Base-by-base conservation (phyloP, 2,113 vertebrate genomes). In the Gymnarchus niloticus region DNA sequence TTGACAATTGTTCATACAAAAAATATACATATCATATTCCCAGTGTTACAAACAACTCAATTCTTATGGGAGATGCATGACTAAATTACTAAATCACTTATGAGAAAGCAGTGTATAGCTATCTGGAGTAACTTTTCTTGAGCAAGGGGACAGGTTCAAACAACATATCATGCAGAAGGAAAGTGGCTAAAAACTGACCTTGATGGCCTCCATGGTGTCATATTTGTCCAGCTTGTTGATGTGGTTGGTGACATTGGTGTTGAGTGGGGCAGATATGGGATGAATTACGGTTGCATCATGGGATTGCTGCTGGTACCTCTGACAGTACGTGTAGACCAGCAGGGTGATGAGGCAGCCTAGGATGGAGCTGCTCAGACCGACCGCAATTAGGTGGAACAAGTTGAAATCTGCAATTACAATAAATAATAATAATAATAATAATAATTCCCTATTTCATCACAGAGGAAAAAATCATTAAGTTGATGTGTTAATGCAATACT, bases 191-290 rank as follows among this genome's bases (percentile, higher is more conserved):
- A 33, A 19, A 92, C 94, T 91, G 87, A 99, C 98, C 97, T 99
- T 99, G 88, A 99, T 98, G 91, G 97, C 97, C 93, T 99, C 98
- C 89, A 99, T 95, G 0, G 98, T 96, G 91, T 99, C 97, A 0
- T 97, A 99, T 87, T 99, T 99, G 93, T 99, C 98, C 93, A 99
- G 95, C 89, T 99, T 99, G 94, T 99, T 99, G 94, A 99, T 97
- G 91, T 99, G 97, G 91, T 99, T 99, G 84, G 97, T 99, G 89
- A 99, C 97, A 95, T 96, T 98, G 95, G 97, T 98, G 92, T 99
- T 99, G 88, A 99, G 96, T 0, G 97, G 96, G 0, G 95, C 97
- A 0, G 98, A 97, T 46, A 99, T 96, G 0, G 98, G 97, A 87
- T 99, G 97, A 92, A 99, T 99, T 91, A 99, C 97, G 0, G 98